A percentile compares a stretch with the other conserved stretches of the same genome.
phyloP scores from a whole-genome alignment of 1,140 invertebrate genomes.

The Cotesia glomerata region DNA sequence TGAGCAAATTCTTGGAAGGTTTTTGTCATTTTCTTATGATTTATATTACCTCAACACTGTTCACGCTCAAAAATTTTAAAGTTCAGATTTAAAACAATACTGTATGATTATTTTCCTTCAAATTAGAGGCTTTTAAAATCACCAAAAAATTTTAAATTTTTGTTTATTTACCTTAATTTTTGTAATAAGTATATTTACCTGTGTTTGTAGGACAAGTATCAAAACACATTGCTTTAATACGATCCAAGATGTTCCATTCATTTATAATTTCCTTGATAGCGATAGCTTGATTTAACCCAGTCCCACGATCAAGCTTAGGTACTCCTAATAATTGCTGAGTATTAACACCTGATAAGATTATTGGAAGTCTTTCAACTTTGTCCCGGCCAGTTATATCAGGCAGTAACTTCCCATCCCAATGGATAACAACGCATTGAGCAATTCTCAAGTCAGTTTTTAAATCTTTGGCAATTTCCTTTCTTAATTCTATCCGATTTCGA shows the following conservation, averaged over 20 bases:
- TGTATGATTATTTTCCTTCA: no score
- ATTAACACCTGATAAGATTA: constrained; percentile 11
- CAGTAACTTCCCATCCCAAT: constrained; percentile 26
- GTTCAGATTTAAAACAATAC: no score
- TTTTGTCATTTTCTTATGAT: no score
- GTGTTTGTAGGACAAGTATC: neutral
- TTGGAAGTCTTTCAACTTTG: constrained; percentile 17
- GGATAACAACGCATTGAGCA: constrained; percentile 13
- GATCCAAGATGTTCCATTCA: neutral
- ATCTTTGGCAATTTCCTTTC: constrained; percentile 12
- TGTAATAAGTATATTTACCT: neutral
- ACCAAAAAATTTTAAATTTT: no score
- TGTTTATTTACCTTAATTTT: no score
- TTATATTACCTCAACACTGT: no score
- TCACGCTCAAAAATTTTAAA: no score
- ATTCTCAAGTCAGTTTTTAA: constrained; percentile 15
- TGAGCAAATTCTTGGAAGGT: no score
- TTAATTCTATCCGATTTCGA: neutral
- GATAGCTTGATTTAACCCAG: constrained; percentile 6
- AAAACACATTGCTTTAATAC: constrained; percentile 1
- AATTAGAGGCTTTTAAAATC: no score
- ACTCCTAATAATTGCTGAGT: constrained; percentile 22
- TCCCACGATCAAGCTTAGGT: neutral
- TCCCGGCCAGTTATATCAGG: constrained; percentile 9
- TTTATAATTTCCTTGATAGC: neutral